phyloP scores from a whole-genome alignment of 2,888 invertebrate species.

The Aricia artaxerxes region DNA sequence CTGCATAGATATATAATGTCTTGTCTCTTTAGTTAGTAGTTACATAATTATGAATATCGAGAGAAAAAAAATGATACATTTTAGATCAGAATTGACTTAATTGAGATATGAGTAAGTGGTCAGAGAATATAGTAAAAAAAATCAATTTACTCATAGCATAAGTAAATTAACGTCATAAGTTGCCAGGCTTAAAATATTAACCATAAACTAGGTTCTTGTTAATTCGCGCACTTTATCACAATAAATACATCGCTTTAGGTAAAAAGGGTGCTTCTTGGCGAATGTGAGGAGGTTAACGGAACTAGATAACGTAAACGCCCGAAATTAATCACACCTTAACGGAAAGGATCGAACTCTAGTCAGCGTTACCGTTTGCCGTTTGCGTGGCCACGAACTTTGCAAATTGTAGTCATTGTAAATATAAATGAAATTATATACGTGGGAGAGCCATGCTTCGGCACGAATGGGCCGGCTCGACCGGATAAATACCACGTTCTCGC shows the following conservation, averaged over 20 bases:
- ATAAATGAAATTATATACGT: no score
- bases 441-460: no score
- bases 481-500: no score
- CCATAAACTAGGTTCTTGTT: slow-evolving; percentile 28
- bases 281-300: slow-evolving; percentile 58
- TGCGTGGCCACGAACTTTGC: slow-evolving; percentile 45
- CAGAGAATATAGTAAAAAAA: not conserved
- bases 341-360: slow-evolving; percentile 64
- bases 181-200: not conserved
- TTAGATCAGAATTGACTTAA: no score
- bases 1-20: no score
- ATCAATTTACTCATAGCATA: not conserved
- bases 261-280: slow-evolving; percentile 47
- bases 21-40: no score
- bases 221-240: slow-evolving; percentile 39
- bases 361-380: slow-evolving; percentile 56
- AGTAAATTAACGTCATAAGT: not conserved
- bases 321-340: slow-evolving; percentile 73
- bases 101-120: no score
- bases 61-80: no score
- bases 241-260: slow-evolving; percentile 41
- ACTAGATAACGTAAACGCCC: slow-evolving; percentile 72
- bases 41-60: no score
- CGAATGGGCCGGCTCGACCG: no score
- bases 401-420: slow-evolving; percentile 37